These are phyloP conservation scores for Coleophora deauratella DNA, from an alignment of 2,888 invertebrate species.

Conservation along the genomic window DNA sequence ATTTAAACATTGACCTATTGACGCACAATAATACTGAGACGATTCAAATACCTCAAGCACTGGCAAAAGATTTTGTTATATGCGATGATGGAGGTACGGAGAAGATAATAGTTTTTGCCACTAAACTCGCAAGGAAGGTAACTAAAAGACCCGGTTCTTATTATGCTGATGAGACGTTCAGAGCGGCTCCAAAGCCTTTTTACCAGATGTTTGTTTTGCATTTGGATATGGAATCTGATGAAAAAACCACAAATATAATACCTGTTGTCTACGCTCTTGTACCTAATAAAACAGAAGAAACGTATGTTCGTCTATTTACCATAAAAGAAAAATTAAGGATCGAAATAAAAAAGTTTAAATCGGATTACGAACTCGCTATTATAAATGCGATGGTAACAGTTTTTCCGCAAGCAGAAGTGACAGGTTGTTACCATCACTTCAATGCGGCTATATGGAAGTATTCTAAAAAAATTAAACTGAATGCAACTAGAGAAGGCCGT, in stretches of 20 bases:
- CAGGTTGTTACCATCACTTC: slow-evolving; percentile 11
- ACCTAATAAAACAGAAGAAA: slow-evolving; percentile 10
- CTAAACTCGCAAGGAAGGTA: too few relatives aligned
- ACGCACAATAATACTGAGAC: slow-evolving; percentile 7
- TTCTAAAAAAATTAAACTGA: slow-evolving; percentile 7
- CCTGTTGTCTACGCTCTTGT: slow-evolving; percentile 10
- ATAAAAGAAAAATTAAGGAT: slow-evolving; percentile 7
- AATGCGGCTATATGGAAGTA: slow-evolving; percentile 10
- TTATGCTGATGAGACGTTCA: slow-evolving; percentile 10
- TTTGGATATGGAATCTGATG: slow-evolving; percentile 8
- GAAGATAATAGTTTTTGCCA: slow-evolving; percentile 9
- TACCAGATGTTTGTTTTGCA: slow-evolving; percentile 11
- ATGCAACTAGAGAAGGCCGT: slow-evolving; percentile 8
- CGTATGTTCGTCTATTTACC: slow-evolving; percentile 9
- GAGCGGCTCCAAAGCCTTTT: slow-evolving; percentile 10
- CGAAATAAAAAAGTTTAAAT: slow-evolving; percentile 8
- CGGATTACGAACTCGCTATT: slow-evolving; percentile 9
- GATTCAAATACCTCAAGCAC: slow-evolving; percentile 10
- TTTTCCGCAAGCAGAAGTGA: slow-evolving; percentile 9
- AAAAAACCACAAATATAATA: slow-evolving; percentile 7
- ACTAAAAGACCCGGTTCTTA: slow-evolving; percentile 8
- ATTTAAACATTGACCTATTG: too few relatives aligned
- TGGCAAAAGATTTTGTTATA: slow-evolving; percentile 9
- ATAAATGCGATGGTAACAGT: slow-evolving; percentile 9
- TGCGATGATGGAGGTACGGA: slow-evolving; percentile 11